Conservation (phyloP, 2,797 vertebrate genomes). For the Xiphorhynchus erythropygius region DNA sequence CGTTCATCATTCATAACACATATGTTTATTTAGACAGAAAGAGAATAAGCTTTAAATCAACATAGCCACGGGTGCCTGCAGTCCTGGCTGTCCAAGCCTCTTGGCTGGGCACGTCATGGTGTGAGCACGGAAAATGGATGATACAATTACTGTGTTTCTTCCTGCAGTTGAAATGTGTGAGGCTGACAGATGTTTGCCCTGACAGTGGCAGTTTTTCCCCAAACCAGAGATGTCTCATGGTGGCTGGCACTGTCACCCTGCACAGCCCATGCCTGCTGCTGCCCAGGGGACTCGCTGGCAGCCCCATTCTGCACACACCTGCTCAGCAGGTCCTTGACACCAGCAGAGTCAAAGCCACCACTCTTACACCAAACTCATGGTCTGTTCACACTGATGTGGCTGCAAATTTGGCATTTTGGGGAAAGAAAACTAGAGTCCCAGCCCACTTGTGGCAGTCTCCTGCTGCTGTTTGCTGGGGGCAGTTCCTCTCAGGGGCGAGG, state of each 20-base stretch:
- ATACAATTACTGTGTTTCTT: not conserved
- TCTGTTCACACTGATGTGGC: not conserved
- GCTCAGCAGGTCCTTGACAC: not conserved
- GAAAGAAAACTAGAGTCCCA: fast-evolving
- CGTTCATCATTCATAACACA: not conserved
- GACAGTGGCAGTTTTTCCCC: not conserved
- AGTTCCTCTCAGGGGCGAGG: fast-evolving
- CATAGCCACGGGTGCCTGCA: not conserved
- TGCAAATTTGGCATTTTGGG: not conserved
- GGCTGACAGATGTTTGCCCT: not conserved
- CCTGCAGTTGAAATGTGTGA: not conserved
- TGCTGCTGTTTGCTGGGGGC: not conserved
- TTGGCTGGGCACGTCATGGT: not conserved
- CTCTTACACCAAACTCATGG: fast-evolving
- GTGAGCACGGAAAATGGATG: not conserved
- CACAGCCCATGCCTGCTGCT: not conserved
- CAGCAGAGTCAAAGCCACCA: not conserved
- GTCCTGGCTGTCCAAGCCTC: not conserved
- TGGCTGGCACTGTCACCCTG: not conserved
- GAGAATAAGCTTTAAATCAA: not conserved
- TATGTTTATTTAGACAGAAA: not conserved
- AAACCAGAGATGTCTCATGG: not conserved
- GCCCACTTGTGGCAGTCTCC: not conserved
- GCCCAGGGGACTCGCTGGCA: fast-evolving
- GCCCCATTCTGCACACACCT: not conserved